Percentiles rank a stretch among this genome's conserved stretches.
Conservation (phyloP, 2,797 vertebrate species). For the Dicrostonyx torquatus region DNA sequence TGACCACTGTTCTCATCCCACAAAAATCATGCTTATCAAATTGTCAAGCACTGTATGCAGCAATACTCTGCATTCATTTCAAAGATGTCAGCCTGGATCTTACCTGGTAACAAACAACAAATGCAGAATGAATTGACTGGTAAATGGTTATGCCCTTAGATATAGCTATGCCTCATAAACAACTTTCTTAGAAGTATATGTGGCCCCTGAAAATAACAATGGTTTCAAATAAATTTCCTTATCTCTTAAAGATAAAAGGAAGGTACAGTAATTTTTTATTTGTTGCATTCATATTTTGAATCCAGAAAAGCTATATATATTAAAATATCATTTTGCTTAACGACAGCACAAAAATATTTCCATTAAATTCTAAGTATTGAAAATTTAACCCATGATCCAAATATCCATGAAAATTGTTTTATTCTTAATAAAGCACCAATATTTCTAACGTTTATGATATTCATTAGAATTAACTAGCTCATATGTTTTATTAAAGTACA, state of each 20-base stretch:
- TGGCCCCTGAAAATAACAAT: constrained; percentile 83
- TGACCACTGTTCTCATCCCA: constrained; percentile 75
- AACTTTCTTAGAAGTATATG: constrained; percentile 87
- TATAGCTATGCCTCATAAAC: constrained; percentile 85
- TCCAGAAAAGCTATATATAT: not conserved
- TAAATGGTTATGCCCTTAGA: constrained; percentile 85
- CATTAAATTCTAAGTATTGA: not conserved
- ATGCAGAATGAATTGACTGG: constrained; percentile 88
- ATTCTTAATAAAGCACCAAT: not conserved
- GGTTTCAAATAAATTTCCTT: constrained; percentile 82
- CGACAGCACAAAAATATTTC: not conserved
- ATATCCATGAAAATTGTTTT: constrained; percentile 15
- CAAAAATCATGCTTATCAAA: constrained; percentile 84
- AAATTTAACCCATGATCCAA: not conserved
- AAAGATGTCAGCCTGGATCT: constrained; percentile 83
- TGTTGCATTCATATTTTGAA: constrained; percentile 60
- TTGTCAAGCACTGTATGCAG: constrained; percentile 84
- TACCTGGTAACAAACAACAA: constrained; percentile 84
- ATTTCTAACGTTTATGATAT: constrained; percentile 6
- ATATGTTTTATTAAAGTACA: constrained; percentile 34
- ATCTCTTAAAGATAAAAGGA: constrained; percentile 80
- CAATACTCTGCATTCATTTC: constrained; percentile 81
- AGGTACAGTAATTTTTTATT: constrained; percentile 76
- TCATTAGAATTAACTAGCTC: not conserved
- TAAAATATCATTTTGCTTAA: not conserved